phyloP scores from a whole-genome alignment of 2,113 vertebrate genomes.

The Pyxicephalus adspersus region DNA sequence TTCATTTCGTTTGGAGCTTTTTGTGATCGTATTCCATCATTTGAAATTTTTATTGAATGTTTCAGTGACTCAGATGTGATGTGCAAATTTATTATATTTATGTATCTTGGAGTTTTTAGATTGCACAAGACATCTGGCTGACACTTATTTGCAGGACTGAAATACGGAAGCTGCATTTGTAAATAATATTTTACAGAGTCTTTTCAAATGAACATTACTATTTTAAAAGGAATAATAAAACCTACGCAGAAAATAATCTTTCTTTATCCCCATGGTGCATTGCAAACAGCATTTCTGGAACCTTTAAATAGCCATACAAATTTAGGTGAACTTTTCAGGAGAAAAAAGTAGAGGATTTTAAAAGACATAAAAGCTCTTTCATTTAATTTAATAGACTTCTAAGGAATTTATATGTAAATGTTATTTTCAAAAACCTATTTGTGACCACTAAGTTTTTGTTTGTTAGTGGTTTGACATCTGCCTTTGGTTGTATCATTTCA shows the following conservation, averaged over 20 bases:
- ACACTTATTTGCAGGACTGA: conserved; percentile 76
- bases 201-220: conserved; percentile 69
- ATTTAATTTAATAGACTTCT: no score
- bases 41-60: conserved; percentile 88
- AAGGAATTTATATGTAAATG: no score
- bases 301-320: no score
- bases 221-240: conserved; percentile 4
- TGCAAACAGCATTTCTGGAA: not conserved
- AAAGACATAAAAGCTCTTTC: no score
- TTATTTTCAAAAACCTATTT: no score
- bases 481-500: no score
- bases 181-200: conserved; percentile 75
- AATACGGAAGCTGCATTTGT: conserved; percentile 68
- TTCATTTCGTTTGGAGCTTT: conserved; percentile 94
- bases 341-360: no score
- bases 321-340: no score
- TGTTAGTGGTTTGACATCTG: no score
- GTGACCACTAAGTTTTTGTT: no score
- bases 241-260: not conserved
- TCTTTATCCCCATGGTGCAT: not conserved
- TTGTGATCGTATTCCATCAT: conserved; percentile 83
- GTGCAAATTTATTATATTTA: conserved; percentile 89
- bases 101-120: conserved; percentile 81
- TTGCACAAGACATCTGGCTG: conserved; percentile 86
- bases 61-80: conserved; percentile 86